These are phyloP conservation scores for Drosophila sechellia DNA, from an alignment of 1,140 invertebrate genomes.

Conservation along the genomic window DNA sequence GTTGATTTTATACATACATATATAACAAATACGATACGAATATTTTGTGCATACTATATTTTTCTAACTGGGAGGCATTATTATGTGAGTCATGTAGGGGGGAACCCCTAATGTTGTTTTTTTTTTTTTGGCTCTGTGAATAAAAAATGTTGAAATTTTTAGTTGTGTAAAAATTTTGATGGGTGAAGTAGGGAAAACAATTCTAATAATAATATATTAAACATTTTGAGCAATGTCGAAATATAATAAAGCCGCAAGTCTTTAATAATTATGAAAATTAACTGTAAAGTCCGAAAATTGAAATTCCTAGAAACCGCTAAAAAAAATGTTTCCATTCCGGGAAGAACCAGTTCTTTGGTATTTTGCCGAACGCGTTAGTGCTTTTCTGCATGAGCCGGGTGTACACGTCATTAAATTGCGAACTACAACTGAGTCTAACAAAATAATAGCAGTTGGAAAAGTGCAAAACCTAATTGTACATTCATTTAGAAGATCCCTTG, in stretches of 20 bases:
- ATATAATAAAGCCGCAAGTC: too few species aligned
- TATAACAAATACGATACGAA: conserved; percentile 30
- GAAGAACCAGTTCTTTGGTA: neutral
- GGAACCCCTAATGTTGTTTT: neutral
- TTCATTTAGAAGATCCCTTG: neutral
- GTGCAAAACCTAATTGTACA: neutral
- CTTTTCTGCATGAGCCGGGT: neutral
- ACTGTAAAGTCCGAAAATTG: neutral
- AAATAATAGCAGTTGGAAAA: neutral
- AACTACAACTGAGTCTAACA: neutral
- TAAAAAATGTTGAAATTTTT: too few species aligned
- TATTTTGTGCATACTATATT: conserved; percentile 36
- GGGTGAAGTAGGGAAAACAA: too few species aligned
- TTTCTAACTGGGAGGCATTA: neutral
- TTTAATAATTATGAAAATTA: too few species aligned
- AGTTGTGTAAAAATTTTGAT: too few species aligned
- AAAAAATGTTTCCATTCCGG: neutral
- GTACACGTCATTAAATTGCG: conserved; percentile 4
- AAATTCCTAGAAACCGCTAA: neutral
- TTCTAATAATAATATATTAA: too few species aligned
- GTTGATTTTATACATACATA: conserved; percentile 49
- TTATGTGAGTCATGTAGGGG: neutral
- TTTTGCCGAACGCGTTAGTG: neutral
- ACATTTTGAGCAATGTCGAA: too few species aligned
- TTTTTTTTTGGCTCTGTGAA: neutral